These are phyloP conservation scores for Clinocottus analis DNA, from an alignment of 2,113 vertebrate genomes.

Conservation along the genomic window DNA sequence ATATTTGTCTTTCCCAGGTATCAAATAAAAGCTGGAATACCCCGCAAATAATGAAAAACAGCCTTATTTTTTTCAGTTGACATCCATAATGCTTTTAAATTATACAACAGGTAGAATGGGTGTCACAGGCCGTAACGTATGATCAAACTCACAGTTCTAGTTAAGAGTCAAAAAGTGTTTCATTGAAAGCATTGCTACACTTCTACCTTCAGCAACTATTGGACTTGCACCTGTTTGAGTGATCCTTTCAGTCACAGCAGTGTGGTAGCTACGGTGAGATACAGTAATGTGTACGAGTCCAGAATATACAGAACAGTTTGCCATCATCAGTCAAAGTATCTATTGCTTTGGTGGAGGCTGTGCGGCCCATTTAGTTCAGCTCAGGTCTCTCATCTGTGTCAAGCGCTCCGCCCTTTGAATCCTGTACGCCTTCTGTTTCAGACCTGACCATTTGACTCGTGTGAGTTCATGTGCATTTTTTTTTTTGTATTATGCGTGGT, in stretches of 20 bases:
- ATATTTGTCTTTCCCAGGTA: not conserved
- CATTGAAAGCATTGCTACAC: conserved; percentile 51
- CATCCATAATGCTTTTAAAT: conserved; percentile 35
- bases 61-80: conserved; percentile 14
- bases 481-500: not conserved
- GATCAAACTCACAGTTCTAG: conserved; percentile 49
- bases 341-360: conserved; percentile 72
- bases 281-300: conserved; percentile 46
- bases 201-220: conserved; percentile 10
- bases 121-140: conserved; percentile 39
- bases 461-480: conserved; percentile 21
- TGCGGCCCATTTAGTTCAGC: conserved; percentile 20
- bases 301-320: conserved; percentile 38
- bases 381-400: conserved; percentile 12
- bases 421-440: not conserved
- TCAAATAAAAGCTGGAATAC: conserved; percentile 38
- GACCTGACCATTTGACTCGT: not conserved
- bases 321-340: conserved; percentile 50
- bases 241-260: conserved; percentile 34
- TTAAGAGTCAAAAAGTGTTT: conserved; percentile 34
- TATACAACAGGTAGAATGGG: conserved; percentile 40
- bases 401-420: not conserved
- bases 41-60: conserved; percentile 32
- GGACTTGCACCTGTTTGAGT: conserved; percentile 7
- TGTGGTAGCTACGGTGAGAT: conserved; percentile 39